These are phyloP conservation scores for Parnassius apollo DNA, from an alignment of 2,888 invertebrate genomes.

Conservation along the genomic window DNA sequence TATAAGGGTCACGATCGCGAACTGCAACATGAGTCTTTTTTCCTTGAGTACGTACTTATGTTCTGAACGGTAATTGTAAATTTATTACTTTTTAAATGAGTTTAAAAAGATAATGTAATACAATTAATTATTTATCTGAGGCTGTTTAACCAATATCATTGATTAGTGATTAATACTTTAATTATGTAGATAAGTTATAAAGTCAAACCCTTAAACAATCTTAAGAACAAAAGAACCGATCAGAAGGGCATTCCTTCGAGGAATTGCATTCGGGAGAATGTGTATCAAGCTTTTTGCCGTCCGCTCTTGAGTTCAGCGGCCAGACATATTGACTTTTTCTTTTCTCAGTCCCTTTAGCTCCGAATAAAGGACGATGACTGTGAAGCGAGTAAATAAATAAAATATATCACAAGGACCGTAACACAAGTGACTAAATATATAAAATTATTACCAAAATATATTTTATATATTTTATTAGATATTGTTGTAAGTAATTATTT, in stretches of 20 bases:
- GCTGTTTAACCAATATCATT: no score
- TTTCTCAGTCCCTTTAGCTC: conserved; percentile 39
- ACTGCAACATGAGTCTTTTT: no score
- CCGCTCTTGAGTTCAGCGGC: conserved; percentile 55
- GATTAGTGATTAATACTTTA: background rate
- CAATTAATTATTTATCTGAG: no score
- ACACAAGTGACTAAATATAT: no score
- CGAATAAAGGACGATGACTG: conserved; percentile 38
- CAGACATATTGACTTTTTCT: conserved; percentile 60
- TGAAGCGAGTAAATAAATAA: conserved; percentile 19
- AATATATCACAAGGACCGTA: conserved; percentile 2
- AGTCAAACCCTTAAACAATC: conserved; percentile 9
- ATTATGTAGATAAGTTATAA: conserved; percentile 4
- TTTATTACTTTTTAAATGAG: no score
- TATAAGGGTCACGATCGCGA: no score
- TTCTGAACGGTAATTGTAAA: no score
- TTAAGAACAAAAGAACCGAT: conserved; percentile 16
- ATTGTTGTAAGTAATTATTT: no score
- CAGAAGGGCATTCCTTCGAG: conserved; percentile 28
- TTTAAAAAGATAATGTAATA: no score
- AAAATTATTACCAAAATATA: no score
- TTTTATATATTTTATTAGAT: no score
- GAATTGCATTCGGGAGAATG: conserved; percentile 41
- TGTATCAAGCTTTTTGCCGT: conserved; percentile 45
- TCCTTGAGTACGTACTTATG: no score